Conservation (phyloP, 2,888 invertebrate genomes). For the Plagodis dolabraria region DNA sequence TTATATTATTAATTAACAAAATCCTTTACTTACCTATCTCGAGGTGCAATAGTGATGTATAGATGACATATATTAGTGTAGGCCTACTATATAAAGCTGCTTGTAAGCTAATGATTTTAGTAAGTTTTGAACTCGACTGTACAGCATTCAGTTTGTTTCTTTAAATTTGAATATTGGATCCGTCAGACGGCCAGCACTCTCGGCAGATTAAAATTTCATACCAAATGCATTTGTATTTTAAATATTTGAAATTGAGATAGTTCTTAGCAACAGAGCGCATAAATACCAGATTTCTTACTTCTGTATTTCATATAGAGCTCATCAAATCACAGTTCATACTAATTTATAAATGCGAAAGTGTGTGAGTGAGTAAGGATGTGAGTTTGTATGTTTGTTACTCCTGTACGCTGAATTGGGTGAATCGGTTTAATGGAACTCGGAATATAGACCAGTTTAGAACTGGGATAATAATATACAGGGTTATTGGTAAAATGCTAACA, state of each 20-base stretch:
- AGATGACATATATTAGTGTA: neutral
- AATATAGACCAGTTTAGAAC: no score
- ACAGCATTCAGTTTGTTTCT: constrained; percentile 48
- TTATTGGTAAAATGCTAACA: no score
- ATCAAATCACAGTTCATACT: no score
- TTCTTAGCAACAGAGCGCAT: constrained; percentile 40
- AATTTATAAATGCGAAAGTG: no score
- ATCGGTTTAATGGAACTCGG: no score
- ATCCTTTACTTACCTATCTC: no score
- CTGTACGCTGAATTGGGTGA: no score
- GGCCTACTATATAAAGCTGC: no score
- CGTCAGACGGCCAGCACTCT: constrained; percentile 43
- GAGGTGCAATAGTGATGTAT: neutral
- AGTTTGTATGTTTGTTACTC: no score
- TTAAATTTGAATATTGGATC: constrained; percentile 63
- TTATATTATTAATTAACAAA: no score
- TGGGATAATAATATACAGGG: no score
- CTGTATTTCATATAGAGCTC: constrained; percentile 1
- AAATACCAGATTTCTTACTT: constrained; percentile 35
- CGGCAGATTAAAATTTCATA: constrained; percentile 51
- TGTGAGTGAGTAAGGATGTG: no score
- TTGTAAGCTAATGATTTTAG: neutral
- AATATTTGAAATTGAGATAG: constrained; percentile 42
- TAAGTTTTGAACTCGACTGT: neutral
- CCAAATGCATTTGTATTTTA: constrained; percentile 49